These are phyloP conservation scores for Muscicapa striata DNA, from an alignment of 2,797 vertebrate species.

Conservation along the genomic window DNA sequence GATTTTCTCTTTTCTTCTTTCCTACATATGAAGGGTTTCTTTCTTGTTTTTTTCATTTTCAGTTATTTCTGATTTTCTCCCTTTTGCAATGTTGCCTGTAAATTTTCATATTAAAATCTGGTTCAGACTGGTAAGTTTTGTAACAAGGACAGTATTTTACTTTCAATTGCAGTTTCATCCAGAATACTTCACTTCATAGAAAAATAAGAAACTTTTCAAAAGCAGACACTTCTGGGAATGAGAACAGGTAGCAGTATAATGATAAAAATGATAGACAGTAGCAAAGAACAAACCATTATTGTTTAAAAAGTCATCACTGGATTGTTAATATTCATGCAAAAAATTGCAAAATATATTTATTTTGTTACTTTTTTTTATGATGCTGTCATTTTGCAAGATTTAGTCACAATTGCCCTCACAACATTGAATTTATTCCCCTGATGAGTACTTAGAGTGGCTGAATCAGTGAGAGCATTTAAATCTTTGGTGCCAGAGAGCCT, in stretches of 20 bases:
- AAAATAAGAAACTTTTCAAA: background rate
- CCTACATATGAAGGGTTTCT: background rate
- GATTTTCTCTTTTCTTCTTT: background rate
- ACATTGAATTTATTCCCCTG: background rate
- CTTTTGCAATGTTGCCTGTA: background rate
- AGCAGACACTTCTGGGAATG: background rate
- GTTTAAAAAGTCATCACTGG: background rate
- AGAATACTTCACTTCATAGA: background rate
- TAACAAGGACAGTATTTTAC: background rate
- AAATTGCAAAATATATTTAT: background rate
- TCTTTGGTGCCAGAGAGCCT: background rate
- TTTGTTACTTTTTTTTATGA: background rate
- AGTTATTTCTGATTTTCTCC: background rate
- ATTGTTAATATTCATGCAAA: background rate
- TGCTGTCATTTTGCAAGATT: background rate
- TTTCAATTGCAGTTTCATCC: background rate
- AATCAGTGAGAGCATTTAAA: background rate
- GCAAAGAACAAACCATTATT: background rate
- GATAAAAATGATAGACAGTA: background rate
- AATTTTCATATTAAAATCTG: background rate
- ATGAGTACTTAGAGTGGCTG: background rate
- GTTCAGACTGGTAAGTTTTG: background rate
- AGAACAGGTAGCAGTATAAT: background rate
- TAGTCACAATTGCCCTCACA: background rate
- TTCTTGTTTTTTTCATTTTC: background rate